Conservation (phyloP, 2,113 vertebrate species). For the Phyllopteryx taeniolatus region DNA sequence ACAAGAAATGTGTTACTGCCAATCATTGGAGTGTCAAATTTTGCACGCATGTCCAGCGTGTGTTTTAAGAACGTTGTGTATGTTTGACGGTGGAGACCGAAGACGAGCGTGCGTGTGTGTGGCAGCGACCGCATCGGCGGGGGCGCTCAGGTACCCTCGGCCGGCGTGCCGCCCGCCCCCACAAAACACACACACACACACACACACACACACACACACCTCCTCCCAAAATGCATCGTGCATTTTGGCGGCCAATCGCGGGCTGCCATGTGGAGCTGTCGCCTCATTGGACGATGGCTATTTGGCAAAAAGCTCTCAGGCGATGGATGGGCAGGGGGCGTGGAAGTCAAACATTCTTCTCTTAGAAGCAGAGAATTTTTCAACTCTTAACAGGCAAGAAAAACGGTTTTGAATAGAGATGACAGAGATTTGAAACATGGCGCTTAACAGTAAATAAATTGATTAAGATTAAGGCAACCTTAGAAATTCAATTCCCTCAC, state of each 20-base stretch:
- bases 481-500: slow-evolving; percentile 2
- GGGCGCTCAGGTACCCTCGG: slow-evolving; percentile 65
- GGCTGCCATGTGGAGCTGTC: slow-evolving; percentile 72
- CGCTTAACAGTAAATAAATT: neutral
- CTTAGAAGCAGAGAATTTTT: slow-evolving; percentile 31
- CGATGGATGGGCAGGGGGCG: slow-evolving; percentile 65
- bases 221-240: slow-evolving; percentile 65
- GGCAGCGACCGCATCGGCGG: slow-evolving; percentile 55
- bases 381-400: slow-evolving; percentile 18
- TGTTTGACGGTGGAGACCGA: neutral
- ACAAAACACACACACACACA: neutral
- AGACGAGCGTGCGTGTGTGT: neutral
- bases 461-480: slow-evolving; percentile 6
- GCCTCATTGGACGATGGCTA: slow-evolving; percentile 71
- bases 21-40: neutral
- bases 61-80: neutral
- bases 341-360: slow-evolving; percentile 43
- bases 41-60: neutral
- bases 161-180: slow-evolving; percentile 58
- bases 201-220: neutral
- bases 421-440: slow-evolving; percentile 9
- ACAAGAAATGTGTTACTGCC: neutral
- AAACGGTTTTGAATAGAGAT: slow-evolving; percentile 13
- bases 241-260: slow-evolving; percentile 69
- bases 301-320: slow-evolving; percentile 73